Evolutionary conservation across 2,888 invertebrate species (phyloP).

Genomic region (Parapristionchus giblindavisi): DNA sequence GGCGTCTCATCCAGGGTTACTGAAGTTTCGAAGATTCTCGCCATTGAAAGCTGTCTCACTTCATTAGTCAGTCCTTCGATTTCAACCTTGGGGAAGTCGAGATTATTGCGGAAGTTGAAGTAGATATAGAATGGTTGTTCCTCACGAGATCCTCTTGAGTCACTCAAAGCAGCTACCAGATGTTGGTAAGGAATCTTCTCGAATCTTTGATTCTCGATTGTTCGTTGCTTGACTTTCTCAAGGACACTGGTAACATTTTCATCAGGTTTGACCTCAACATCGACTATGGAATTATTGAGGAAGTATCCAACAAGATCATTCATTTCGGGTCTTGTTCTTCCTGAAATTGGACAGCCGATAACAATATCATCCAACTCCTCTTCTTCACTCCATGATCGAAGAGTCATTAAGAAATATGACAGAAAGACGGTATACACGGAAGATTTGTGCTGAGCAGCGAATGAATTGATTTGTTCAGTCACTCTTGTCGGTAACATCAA

Average conservation of each 20-base stretch:
- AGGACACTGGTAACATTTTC: slow-evolving; percentile 2
- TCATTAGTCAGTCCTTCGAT: slow-evolving; percentile 43
- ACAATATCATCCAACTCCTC: slow-evolving; percentile 42
- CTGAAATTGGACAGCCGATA: slow-evolving; percentile 58
- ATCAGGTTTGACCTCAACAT: slow-evolving; percentile 8
- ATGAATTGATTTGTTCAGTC: not conserved
- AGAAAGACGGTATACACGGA: slow-evolving; percentile 7
- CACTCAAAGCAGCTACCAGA: slow-evolving; percentile 40
- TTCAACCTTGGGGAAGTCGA: slow-evolving; percentile 60
- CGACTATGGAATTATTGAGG: slow-evolving; percentile 56
- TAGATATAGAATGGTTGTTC: slow-evolving; percentile 42
- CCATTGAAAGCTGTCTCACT: slow-evolving; percentile 58
- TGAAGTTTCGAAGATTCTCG: slow-evolving; percentile 60
- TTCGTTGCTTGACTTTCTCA: slow-evolving; percentile 10
- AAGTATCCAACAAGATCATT: slow-evolving; percentile 62
- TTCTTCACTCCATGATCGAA: slow-evolving; percentile 30
- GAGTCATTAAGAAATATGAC: slow-evolving; percentile 5
- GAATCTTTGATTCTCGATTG: slow-evolving; percentile 31
- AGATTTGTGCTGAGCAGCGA: not conserved
- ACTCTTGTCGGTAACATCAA: slow-evolving; percentile 17
- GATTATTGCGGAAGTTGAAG: slow-evolving; percentile 57
- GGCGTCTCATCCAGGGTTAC: slow-evolving; percentile 62
- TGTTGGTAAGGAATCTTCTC: slow-evolving; percentile 44
- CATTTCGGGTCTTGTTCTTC: slow-evolving; percentile 49
- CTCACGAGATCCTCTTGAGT: not conserved